Evolutionary conservation across 2,888 invertebrate species (phyloP).

Genomic region (Margaritifera margaritifera): DNA sequence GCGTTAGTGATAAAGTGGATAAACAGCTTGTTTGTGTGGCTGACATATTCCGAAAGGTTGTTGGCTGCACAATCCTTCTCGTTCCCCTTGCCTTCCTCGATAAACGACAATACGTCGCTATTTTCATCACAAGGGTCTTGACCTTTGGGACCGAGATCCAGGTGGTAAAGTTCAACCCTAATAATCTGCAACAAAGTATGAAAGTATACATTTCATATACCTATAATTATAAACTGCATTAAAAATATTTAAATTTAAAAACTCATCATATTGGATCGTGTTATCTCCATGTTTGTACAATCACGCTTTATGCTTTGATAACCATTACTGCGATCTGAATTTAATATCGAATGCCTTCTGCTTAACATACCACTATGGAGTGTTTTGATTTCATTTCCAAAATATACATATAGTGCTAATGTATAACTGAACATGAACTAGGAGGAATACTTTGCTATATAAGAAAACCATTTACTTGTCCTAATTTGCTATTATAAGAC

Average conservation of each 20-base stretch:
- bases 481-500: no score
- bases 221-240: not conserved
- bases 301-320: no score
- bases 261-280: no score
- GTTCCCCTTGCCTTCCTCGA: slow-evolving; percentile 44
- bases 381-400: no score
- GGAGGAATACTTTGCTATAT: no score
- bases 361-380: no score
- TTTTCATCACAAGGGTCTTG: slow-evolving; percentile 46
- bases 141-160: slow-evolving; percentile 58
- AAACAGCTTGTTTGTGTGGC: slow-evolving; percentile 52
- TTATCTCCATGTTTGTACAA: no score
- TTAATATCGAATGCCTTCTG: no score
- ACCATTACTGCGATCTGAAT: no score
- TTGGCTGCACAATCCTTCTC: slow-evolving; percentile 52
- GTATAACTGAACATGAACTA: no score
- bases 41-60: slow-evolving; percentile 53
- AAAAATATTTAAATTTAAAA: not conserved
- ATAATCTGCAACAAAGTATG: slow-evolving; percentile 51
- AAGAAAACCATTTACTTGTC: no score
- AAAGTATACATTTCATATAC: not conserved
- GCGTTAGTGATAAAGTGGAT: slow-evolving; percentile 59
- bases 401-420: no score
- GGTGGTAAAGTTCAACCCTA: slow-evolving; percentile 56
- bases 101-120: slow-evolving; percentile 57